Evolutionary conservation across 2,888 invertebrate species (phyloP).

Genomic region (Patella pellucida): DNA sequence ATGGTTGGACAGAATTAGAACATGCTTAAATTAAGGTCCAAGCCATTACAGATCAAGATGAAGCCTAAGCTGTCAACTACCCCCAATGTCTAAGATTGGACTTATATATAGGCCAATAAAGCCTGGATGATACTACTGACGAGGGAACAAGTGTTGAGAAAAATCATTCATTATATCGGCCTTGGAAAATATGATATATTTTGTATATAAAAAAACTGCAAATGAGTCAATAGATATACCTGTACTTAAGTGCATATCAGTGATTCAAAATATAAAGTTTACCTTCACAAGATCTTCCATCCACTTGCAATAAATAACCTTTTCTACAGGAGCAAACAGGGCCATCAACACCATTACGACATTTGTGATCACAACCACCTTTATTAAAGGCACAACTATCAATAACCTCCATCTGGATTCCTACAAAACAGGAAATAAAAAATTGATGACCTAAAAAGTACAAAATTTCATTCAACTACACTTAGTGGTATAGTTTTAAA

Average conservation of each 20-base stretch:
- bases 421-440: constrained; percentile 38
- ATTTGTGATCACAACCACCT: constrained; percentile 74
- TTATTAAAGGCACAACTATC: constrained; percentile 72
- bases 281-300: constrained; percentile 67
- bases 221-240: no score
- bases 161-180: not conserved
- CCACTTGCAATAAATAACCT: constrained; percentile 66
- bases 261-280: not conserved
- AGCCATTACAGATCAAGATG: no score
- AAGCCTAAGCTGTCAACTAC: no score
- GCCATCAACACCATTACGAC: constrained; percentile 69
- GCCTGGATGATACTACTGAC: not conserved
- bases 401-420: constrained; percentile 70
- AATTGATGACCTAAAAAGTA: not conserved
- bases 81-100: not conserved
- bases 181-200: not conserved
- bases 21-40: no score
- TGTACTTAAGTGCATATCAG: no score
- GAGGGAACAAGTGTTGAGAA: not conserved
- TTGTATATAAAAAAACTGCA: not conserved
- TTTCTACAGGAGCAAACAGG: constrained; percentile 62
- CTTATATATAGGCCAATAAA: not conserved
- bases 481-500: constrained; percentile 9
- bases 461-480: constrained; percentile 10
- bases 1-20: no score